Percentiles rank a stretch among this genome's conserved stretches.
phyloP scores from a whole-genome alignment of 2,888 invertebrate genomes.

The Euspilapteryx auroguttella region DNA sequence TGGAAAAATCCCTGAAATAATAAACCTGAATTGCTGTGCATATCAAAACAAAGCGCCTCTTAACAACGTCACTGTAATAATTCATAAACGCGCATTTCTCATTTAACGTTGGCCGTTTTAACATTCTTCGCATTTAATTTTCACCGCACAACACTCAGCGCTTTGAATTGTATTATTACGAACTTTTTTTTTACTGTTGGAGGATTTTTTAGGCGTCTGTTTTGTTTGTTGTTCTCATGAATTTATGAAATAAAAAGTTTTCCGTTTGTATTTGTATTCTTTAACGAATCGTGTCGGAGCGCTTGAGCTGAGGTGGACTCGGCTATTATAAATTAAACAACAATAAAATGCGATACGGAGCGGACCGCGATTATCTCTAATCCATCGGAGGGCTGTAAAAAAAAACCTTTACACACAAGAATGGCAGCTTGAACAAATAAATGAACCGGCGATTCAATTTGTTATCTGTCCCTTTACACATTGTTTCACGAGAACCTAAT shows the following conservation, averaged over 20 bases:
- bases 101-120: constrained; percentile 29
- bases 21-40: no score
- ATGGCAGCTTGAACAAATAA: constrained; percentile 21
- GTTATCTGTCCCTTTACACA: constrained; percentile 41
- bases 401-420: neutral
- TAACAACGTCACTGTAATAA: no score
- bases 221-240: constrained; percentile 31
- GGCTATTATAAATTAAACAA: no score
- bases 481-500: constrained; percentile 46
- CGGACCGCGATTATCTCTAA: no score
- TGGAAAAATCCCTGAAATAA: no score
- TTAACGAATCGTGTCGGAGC: neutral
- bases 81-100: no score
- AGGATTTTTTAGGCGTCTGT: constrained; percentile 23
- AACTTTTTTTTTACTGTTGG: constrained; percentile 31
- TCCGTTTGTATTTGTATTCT: constrained; percentile 16
- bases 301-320: no score
- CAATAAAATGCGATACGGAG: no score
- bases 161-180: constrained; percentile 39
- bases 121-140: constrained; percentile 31
- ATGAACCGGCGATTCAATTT: constrained; percentile 36
- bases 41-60: no score
- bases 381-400: no score
- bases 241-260: constrained; percentile 27
- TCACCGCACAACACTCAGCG: constrained; percentile 29